These are phyloP conservation scores for Pantala flavescens DNA, from an alignment of 1,140 invertebrate genomes.

Conservation along the genomic window DNA sequence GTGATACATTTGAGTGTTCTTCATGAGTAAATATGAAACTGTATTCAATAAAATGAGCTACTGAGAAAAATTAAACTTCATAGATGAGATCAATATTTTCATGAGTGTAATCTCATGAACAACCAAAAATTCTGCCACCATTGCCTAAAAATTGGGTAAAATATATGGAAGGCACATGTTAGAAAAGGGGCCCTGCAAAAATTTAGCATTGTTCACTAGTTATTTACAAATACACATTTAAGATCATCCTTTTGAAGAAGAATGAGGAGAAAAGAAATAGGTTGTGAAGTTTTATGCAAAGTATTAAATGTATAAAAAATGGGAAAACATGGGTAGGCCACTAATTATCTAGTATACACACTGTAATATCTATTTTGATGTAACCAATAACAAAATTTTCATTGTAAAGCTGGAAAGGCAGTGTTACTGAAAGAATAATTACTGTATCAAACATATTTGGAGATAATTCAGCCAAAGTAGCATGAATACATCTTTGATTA, in stretches of 20 bases:
- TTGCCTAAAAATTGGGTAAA: not conserved
- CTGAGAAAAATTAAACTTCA: too few species aligned
- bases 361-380: not conserved
- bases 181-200: conserved; percentile 7
- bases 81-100: too few species aligned
- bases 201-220: not conserved
- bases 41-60: not conserved
- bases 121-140: not conserved
- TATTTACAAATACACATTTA: conserved; percentile 1
- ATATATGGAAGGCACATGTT: conserved; percentile 2
- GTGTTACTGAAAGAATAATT: not conserved
- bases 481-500: too few species aligned
- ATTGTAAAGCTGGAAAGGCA: not conserved
- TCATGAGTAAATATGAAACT: not conserved
- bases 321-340: conserved; percentile 2
- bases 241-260: not conserved
- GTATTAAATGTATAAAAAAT: not conserved
- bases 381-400: not conserved
- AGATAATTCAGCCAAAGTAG: too few species aligned
- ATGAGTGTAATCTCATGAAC: not conserved
- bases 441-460: not conserved
- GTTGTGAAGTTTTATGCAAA: not conserved
- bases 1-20: not conserved
- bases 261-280: not conserved
- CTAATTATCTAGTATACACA: not conserved